A percentile compares a stretch with the other conserved stretches of the same genome.
Conservation (phyloP, 2,888 invertebrate species). For the Phengaris arion region DNA sequence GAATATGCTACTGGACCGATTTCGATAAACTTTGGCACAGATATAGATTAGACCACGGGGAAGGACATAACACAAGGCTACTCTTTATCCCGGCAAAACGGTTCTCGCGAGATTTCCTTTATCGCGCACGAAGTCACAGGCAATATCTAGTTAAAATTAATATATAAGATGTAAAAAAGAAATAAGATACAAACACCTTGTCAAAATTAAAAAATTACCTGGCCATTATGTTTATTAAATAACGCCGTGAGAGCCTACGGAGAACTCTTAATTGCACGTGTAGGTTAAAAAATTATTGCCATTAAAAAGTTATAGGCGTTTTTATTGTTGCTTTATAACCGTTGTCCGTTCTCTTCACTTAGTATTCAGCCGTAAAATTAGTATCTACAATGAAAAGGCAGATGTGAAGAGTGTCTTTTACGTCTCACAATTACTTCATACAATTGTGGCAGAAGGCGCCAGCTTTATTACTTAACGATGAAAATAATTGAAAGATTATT, state of each 20-base stretch:
- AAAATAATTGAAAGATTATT: too few relatives aligned
- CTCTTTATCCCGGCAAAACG: too few relatives aligned
- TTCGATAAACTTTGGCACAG: too few relatives aligned
- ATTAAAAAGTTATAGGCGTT: constrained; percentile 18
- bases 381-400: not conserved
- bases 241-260: not conserved
- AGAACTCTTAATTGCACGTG: not conserved
- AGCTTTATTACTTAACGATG: too few relatives aligned
- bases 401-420: not conserved
- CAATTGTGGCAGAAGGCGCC: not conserved
- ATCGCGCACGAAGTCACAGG: too few relatives aligned
- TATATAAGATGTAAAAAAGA: too few relatives aligned
- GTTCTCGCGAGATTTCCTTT: too few relatives aligned
- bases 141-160: too few relatives aligned
- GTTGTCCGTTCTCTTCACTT: not conserved
- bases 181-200: not conserved
- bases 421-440: not conserved
- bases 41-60: too few relatives aligned
- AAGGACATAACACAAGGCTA: too few relatives aligned
- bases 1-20: too few relatives aligned
- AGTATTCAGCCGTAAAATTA: not conserved
- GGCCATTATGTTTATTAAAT: not conserved
- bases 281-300: constrained; percentile 6
- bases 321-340: constrained; percentile 17
- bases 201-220: not conserved